Base-by-base conservation (phyloP, 92 coral and sea anemone species). In the Pocillopora meandrina region DNA sequence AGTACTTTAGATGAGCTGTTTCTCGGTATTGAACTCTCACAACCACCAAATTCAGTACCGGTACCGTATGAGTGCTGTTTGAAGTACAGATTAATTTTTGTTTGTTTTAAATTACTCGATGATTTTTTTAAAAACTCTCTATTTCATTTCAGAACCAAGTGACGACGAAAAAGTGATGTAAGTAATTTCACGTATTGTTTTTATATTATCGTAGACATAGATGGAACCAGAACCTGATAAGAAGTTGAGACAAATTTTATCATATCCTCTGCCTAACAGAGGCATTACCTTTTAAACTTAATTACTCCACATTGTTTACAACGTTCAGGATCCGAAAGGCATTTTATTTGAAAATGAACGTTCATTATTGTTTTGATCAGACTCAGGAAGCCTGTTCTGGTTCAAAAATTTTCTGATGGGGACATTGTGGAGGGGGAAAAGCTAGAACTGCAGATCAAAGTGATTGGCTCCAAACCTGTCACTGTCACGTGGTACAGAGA, bases 401-500 rank as follows among this genome's bases (percentile, higher is more conserved):
- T 92, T 33, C 92, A 90, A 76, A 89, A 90, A 71, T 88, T 92
- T 66, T 87, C 76, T 56, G 93, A 96, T 79, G 83, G 81, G 70
- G 91, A 89, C 49, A 87, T 91, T 55, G 85, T 62, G 19, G 98
- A 94, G 81, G 98, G 98, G 61, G 83, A 90, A 12, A 82, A 76
- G 47, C 84, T 89, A 21, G 90, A 87, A 47, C 76, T 93, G 35
- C 83, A 77, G 60, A 90, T 87, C 63, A 77, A 86, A 76, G 84
- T 89, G 68, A 68, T 87, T 67, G 97, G 93, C 14, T 89, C 95
- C 14, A 83, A 85, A 56, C 97, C 92, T 49, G 65, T 89, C 52
- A 74, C 88, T 2, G 92, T 93, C 35, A 80, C 88, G 9, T 93
- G 97, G 97, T 87, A 83, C 85, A 84, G 90, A 57, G 97, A 91